Evolutionary conservation across 2,113 vertebrate species (phyloP), one percentile per base, ranked within the genome.

Genomic region (Dendrocopos noguchii): DNA sequence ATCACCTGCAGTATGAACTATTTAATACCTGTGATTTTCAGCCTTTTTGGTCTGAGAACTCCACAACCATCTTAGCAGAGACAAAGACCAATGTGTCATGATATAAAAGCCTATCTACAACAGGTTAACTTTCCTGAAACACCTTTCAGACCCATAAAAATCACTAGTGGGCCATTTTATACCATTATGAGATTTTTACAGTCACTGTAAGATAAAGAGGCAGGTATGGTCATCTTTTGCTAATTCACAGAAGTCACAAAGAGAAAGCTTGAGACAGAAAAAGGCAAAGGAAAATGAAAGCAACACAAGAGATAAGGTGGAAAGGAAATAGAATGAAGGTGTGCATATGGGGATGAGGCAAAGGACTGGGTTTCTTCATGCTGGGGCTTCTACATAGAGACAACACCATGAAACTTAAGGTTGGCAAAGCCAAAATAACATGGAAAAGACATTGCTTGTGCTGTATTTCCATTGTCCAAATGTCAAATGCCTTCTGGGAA

Each of bases 391-490:
- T 16, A 72, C 6, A 28, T 63, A 76, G 39, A 87, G 50, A 84
- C 19, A 93, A 72, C 21, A 78, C 10, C 6, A 81, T 4, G 16
- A 91, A 93, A 55, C 71, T 74, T 46, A 95, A 93, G 77, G 77
- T 39, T 90, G 53, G 68, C 56, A 94, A 90, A 95, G 39, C 89
- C 2, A 25, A 88, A 94, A 73, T 61, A 96, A 79, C 39, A 61
- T 0, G 14, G 78, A 82, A 89, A 95, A 94, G 73, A 91, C 22
- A 65, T 21, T 73, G 79, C 68, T 71, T 72, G 6, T 47, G 60
- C 63, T 64, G 13, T 6, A 34, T 57, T 94, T 95, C 76, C 88
- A 92, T 64, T 95, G 97, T 95, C 83, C 95, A 97, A 97, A 97
- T 86, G 88, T 95, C 93, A 96, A 81, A 84, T 0, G 15, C 71